Evolutionary conservation across 2,113 vertebrate genomes (phyloP), one percentile per base, ranked within the genome.

Genomic region (Calyptommatus sinebrachiatus): DNA sequence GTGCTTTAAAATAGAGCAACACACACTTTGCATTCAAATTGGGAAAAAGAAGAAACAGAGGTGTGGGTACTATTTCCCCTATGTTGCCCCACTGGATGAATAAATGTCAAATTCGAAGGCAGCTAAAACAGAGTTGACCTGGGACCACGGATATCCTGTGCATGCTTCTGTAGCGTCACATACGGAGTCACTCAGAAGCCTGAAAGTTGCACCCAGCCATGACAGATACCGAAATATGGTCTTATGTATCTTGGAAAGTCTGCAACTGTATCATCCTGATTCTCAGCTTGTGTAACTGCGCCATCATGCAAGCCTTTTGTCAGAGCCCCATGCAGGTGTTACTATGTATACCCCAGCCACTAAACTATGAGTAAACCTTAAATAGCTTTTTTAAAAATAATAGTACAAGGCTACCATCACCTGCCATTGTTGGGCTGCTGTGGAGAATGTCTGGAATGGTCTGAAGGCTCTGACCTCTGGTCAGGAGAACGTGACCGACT

Each of bases 361-460:
- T 85, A n/a, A 71, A 75, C 89, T 79, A 24, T 31, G 24, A n/a
- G 4, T 81, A 87, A 35, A 53, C 48, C 81, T 20, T 82, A 72
- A 71, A 60, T 5, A 80, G 57, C 78, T 48, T 45, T 84, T 22
- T 88, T 84, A 60, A 84, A 78, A 90, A 87, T 6, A 90, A 87
- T 6, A 88, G 89, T 70, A 89, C 79, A 90, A 86, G 21, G 57
- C 72, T 73, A 80, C 79, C 83, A 80, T 94, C 95, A 99, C 98
- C 98, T 99, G 95, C 97, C 96, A 31, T 96, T 98, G 97, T 96
- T 98, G 94, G 97, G 96, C 90, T 98, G 98, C 80, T 97, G 98
- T 50, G 97, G 97, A 83, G 98, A 99, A 92, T 97, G 97, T 91
- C 97, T 95, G 91, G 97, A 97, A 92, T 97, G 98, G 87, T 99